Conservation (phyloP, 2,113 vertebrate genomes). For the Trinectes maculatus region DNA sequence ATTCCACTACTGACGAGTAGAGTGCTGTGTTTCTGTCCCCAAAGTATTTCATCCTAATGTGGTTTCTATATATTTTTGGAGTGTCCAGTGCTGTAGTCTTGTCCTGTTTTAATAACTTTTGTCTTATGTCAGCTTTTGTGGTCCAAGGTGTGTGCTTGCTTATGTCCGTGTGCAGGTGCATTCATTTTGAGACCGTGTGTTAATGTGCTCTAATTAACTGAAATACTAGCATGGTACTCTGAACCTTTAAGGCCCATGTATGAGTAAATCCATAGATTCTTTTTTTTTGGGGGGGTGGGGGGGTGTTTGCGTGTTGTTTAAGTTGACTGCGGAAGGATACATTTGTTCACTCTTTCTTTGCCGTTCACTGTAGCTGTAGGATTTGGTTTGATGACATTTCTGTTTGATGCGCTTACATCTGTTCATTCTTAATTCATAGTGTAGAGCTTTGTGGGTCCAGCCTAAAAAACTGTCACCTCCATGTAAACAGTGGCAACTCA, state of each 20-base stretch:
- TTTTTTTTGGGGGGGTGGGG: conserved; percentile 23
- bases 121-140: conserved; percentile 92
- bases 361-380: conserved; percentile 75
- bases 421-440: conserved; percentile 73
- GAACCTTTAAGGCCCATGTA: conserved; percentile 76
- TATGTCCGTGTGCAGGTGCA: conserved; percentile 69
- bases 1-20: conserved; percentile 98
- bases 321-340: conserved; percentile 70
- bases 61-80: conserved; percentile 87
- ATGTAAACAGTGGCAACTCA: conserved; percentile 82
- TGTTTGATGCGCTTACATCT: conserved; percentile 70
- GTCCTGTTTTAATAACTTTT: conserved; percentile 90
- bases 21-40: conserved; percentile 94
- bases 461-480: conserved; percentile 78
- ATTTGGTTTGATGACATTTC: conserved; percentile 78
- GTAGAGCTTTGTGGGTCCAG: conserved; percentile 85
- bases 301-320: conserved; percentile 66
- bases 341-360: conserved; percentile 71
- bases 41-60: conserved; percentile 90
- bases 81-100: conserved; percentile 92
- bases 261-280: conserved; percentile 84
- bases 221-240: conserved; percentile 95
- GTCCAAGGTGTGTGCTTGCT: conserved; percentile 88
- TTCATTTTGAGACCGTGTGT: conserved; percentile 56
- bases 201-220: conserved; percentile 88